Base-by-base conservation (phyloP, 2,113 vertebrate genomes). In the Stegastes partitus region DNA sequence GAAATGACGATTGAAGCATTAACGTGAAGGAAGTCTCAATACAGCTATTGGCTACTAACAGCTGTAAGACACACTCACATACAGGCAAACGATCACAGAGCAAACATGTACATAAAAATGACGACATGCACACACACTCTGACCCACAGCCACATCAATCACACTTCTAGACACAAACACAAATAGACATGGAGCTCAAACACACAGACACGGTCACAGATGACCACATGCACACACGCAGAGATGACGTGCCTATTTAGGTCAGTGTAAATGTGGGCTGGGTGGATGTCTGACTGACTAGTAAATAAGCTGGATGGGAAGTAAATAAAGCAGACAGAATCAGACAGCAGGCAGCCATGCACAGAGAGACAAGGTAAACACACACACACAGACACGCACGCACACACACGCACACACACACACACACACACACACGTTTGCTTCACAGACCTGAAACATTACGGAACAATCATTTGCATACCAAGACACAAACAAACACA, bases 251-350 rank as follows among this genome's bases (percentile, higher is more conserved):
- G 65, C 42, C 67, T 74, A 79, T 86, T 88, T 63, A 82, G 86
- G 84, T 83, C 84, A 85, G 67, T 74, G 73, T 81, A 68, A 81
- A 83, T 21, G 57, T 81, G 63, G 69, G 64, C 70, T 61, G 69
- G 79, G 51, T 83, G 78, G 66, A 77, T 83, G 82, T 81, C 87
- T 86, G 82, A 77, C 80, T 81, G 74, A 83, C 77, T 71, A 44
- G 78, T 81, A 86, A 89, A 86, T 87, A 82, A 71, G 39, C 74
- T 67, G 73, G 34, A 77, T 77, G 47, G 49, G 66, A 76, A 82
- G 79, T 82, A 86, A 90, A 88, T 77, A 84, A 78, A 85, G 57
- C 56, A 84, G 59, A 87, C 76, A 65, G 66, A 81, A 75, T 79
- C 83, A 84, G 78, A 86, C 78, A 84, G 65, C 69, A 82, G 68